Evolutionary conservation across 2,888 invertebrate genomes (phyloP).

Genomic region (Doris montereyensis): DNA sequence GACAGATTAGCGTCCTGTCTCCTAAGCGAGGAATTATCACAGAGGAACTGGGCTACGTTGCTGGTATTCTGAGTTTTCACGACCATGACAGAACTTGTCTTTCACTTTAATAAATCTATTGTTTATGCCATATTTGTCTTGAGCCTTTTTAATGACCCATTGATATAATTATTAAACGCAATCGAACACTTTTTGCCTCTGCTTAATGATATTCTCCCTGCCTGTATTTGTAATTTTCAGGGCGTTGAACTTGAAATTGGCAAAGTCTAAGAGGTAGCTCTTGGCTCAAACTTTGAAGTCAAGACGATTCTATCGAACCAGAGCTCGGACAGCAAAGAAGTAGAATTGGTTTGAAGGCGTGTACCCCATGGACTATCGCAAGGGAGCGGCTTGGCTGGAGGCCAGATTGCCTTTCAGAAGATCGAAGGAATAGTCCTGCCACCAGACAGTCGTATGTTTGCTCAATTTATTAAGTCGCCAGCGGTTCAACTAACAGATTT

Average conservation of each 20-base stretch:
- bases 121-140: too few relatives aligned
- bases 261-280: background rate
- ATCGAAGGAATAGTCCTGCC: background rate
- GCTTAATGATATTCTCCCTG: background rate
- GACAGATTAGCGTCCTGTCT: too few relatives aligned
- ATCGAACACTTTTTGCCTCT: too few relatives aligned
- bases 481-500: too few relatives aligned
- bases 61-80: too few relatives aligned
- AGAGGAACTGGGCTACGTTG: too few relatives aligned
- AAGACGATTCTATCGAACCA: background rate
- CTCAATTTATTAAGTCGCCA: too few relatives aligned
- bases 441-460: background rate
- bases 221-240: background rate
- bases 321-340: background rate
- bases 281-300: slow-evolving; percentile 9
- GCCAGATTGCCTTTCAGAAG: background rate
- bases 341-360: background rate
- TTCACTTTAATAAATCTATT: too few relatives aligned
- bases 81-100: too few relatives aligned
- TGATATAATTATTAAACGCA: too few relatives aligned
- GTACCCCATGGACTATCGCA: slow-evolving; percentile 25
- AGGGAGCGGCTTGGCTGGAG: slow-evolving; percentile 27
- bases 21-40: too few relatives aligned
- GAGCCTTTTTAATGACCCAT: too few relatives aligned
- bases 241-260: background rate